Evolutionary conservation across 2,888 invertebrate species (phyloP).

Genomic region (Piscicola geometra): DNA sequence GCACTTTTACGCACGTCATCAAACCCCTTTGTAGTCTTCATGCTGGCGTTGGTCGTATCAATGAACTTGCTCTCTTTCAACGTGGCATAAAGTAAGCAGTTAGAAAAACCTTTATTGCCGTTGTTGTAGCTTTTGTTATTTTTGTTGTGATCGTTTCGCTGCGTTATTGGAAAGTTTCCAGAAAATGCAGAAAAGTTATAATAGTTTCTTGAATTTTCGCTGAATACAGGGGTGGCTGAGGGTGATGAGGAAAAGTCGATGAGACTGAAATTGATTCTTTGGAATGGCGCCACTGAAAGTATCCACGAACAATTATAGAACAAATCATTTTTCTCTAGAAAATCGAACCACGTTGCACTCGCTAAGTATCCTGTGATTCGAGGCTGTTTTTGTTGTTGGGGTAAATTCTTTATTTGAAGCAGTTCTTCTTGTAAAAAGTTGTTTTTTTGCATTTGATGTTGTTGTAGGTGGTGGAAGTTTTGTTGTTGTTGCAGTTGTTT

Average conservation of each 20-base stretch:
- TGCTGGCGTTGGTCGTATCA: background rate
- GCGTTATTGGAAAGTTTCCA: background rate
- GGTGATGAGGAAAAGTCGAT: slow-evolving; percentile 38
- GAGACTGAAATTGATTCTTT: slow-evolving; percentile 41
- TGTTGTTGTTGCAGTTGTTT: too few relatives aligned
- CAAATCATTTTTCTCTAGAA: background rate
- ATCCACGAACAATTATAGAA: slow-evolving; percentile 38
- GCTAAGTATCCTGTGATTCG: slow-evolving; percentile 25
- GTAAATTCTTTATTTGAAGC: too few relatives aligned
- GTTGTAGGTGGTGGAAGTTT: too few relatives aligned
- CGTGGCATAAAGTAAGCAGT: slow-evolving; percentile 21
- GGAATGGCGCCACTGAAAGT: slow-evolving; percentile 38
- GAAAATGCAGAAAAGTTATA: background rate
- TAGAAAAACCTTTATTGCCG: background rate
- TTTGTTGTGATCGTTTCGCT: background rate
- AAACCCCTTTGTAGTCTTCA: background rate
- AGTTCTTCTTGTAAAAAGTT: too few relatives aligned
- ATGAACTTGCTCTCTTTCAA: slow-evolving; percentile 11
- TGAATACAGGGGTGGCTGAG: background rate
- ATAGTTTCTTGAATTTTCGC: background rate
- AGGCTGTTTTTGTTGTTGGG: too few relatives aligned
- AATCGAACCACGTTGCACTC: slow-evolving; percentile 31
- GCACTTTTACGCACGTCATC: background rate
- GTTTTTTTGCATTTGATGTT: too few relatives aligned
- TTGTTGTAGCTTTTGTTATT: background rate